phyloP scores from a whole-genome alignment of 1,140 invertebrate species.

The Diabrotica virgifera region DNA sequence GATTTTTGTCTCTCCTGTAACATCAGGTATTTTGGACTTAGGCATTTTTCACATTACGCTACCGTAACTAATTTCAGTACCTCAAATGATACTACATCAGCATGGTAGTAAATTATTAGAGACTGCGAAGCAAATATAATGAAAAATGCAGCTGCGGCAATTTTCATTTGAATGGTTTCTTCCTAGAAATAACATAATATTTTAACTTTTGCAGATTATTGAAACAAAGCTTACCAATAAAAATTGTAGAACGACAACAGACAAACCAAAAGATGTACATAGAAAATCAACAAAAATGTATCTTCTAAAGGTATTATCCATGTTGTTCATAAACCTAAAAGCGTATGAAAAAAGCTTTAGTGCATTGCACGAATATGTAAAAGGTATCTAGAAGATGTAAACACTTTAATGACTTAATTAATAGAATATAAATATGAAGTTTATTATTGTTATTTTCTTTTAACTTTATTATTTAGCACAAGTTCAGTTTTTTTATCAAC shows the following conservation, averaged over 20 bases:
- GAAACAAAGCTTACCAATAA: neutral
- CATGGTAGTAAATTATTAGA: neutral
- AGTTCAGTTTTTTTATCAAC: too few relatives aligned
- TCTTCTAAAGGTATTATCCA: neutral
- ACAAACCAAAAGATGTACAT: neutral
- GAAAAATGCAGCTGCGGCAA: neutral
- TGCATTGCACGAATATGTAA: too few relatives aligned
- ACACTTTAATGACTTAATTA: too few relatives aligned
- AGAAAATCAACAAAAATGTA: neutral
- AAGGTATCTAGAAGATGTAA: too few relatives aligned
- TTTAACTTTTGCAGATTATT: neutral
- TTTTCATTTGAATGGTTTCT: neutral
- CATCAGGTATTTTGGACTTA: too few relatives aligned
- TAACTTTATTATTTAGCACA: too few relatives aligned
- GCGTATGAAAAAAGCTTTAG: too few relatives aligned
- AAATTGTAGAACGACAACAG: slow-evolving; percentile 1
- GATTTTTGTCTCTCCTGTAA: too few relatives aligned
- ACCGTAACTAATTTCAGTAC: too few relatives aligned
- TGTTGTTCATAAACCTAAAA: neutral
- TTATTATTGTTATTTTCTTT: too few relatives aligned
- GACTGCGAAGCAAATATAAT: neutral
- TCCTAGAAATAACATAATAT: neutral
- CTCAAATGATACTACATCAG: neutral
- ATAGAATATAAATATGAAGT: too few relatives aligned
- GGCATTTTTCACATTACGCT: too few relatives aligned